These are phyloP conservation scores for Ciconia stormi DNA, from an alignment of 2,113 vertebrate species.

Conservation along the genomic window DNA sequence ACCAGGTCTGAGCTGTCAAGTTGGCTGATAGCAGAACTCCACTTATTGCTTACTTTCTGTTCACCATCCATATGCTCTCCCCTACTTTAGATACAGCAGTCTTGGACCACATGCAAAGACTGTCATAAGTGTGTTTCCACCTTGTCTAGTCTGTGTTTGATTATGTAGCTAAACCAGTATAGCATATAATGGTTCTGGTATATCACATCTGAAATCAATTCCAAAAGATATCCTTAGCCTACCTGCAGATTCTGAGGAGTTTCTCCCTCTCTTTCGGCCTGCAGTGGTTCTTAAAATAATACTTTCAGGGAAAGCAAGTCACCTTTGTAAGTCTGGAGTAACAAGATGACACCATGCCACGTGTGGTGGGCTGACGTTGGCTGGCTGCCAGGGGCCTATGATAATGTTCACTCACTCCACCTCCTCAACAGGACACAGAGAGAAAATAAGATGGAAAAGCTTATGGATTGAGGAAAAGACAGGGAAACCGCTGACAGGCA, in stretches of 20 bases:
- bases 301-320: background rate
- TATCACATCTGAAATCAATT: background rate
- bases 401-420: rapidly evolving
- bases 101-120: background rate
- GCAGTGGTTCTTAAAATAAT: background rate
- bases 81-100: background rate
- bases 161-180: background rate
- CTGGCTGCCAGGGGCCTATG: background rate
- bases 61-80: background rate
- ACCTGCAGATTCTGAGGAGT: background rate
- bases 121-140: rapidly evolving
- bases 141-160: background rate
- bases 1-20: background rate
- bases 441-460: background rate
- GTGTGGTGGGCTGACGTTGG: rapidly evolving
- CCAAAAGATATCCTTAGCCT: background rate
- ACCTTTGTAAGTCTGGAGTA: background rate
- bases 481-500: rapidly evolving
- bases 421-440: background rate
- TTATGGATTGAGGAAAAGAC: background rate
- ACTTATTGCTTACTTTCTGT: background rate
- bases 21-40: background rate
- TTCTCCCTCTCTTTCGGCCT: background rate
- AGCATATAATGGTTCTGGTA: background rate
- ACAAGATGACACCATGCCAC: background rate